Conservation (phyloP, 2,888 invertebrate genomes). For the Cantharis lateralis region DNA sequence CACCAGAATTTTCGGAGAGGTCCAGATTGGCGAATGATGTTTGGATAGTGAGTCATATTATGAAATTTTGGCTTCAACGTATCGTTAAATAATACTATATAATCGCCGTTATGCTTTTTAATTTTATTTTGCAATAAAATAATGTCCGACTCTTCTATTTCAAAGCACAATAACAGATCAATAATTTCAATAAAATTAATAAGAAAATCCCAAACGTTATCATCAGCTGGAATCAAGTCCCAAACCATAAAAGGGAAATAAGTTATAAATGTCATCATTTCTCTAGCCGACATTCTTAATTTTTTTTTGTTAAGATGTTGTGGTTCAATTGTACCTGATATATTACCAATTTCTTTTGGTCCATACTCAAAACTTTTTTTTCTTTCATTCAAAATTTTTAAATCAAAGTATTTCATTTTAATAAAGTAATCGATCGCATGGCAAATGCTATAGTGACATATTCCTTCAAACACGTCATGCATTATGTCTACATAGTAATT, state of each 20-base stretch:
- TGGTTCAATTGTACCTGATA: slow-evolving; percentile 12
- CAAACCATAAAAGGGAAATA: slow-evolving; percentile 38
- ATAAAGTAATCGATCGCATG: slow-evolving; percentile 19
- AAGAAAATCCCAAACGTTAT: slow-evolving; percentile 36
- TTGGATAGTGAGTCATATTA: slow-evolving; percentile 36
- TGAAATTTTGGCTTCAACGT: slow-evolving; percentile 36
- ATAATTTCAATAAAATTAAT: slow-evolving; percentile 35
- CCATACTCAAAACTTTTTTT: slow-evolving; percentile 25
- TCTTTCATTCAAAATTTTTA: slow-evolving; percentile 16
- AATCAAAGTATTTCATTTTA: slow-evolving; percentile 25
- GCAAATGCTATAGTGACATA: slow-evolving; percentile 13
- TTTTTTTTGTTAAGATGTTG: slow-evolving; percentile 17
- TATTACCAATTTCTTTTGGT: slow-evolving; percentile 22
- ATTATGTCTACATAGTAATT: slow-evolving; percentile 16
- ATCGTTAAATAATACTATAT: slow-evolving; percentile 25
- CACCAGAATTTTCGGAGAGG: slow-evolving; percentile 35
- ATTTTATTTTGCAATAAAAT: slow-evolving; percentile 18
- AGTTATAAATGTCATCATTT: slow-evolving; percentile 33
- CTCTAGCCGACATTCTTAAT: slow-evolving; percentile 33
- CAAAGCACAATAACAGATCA: slow-evolving; percentile 27
- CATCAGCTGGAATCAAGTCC: slow-evolving; percentile 33
- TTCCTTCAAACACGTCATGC: slow-evolving; percentile 1
- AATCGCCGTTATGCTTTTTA: slow-evolving; percentile 26
- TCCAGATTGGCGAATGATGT: slow-evolving; percentile 33
- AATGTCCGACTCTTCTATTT: slow-evolving; percentile 15